A percentile compares a stretch with the other conserved stretches of the same genome.
phyloP scores from a whole-genome alignment of 2,113 vertebrate species.

The Prionailurus viverrinus region DNA sequence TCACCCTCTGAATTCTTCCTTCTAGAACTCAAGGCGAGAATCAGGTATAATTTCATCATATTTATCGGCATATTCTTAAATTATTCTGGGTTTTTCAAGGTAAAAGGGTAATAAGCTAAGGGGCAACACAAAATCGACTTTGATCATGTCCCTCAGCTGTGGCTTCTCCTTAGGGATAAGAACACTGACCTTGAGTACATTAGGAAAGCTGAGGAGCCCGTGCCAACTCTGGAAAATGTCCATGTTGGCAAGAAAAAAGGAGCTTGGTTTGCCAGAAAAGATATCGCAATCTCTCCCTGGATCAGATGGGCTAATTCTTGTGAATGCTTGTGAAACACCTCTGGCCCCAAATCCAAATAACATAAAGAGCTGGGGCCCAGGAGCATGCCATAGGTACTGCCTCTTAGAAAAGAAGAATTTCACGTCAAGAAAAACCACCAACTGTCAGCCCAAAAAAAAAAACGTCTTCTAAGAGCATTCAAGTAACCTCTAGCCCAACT shows the following conservation, averaged over 20 bases:
- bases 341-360: background rate
- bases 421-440: background rate
- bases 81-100: constrained; percentile 4
- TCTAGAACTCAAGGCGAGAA: background rate
- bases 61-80: background rate
- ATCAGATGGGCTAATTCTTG: constrained; percentile 36
- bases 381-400: background rate
- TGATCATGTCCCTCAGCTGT: background rate
- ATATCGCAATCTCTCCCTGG: constrained; percentile 2
- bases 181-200: background rate
- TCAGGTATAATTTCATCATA: background rate
- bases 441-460: too few relatives aligned
- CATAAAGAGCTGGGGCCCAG: background rate
- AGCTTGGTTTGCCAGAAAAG: constrained; percentile 48
- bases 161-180: background rate
- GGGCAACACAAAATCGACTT: background rate
- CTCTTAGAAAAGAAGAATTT: background rate
- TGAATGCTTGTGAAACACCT: constrained; percentile 52
- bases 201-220: background rate
- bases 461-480: background rate
- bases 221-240: constrained; percentile 26
- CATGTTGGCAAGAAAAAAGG: background rate
- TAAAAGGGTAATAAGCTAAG: constrained; percentile 43
- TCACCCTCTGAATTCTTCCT: background rate
- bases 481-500: background rate